Evolutionary conservation across 2,888 invertebrate genomes (phyloP), one percentile per base, ranked within the genome.

Genomic region (Sinodicranocentrus sp.): DNA sequence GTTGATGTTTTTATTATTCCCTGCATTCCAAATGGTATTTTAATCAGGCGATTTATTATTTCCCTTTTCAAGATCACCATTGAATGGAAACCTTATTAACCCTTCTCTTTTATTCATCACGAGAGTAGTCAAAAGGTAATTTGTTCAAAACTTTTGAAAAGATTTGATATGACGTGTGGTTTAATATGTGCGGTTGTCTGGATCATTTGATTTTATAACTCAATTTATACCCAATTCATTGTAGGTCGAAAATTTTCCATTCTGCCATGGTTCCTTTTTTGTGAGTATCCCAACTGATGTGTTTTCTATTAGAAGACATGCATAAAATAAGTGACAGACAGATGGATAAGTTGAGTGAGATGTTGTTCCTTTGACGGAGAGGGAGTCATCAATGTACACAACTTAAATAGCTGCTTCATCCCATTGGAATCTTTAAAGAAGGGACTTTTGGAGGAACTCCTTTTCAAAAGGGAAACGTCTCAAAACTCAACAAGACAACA

Each of bases 131-230:
- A 71, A 19, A 63, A 67, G 78, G 71, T 71, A 79, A 79, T 79
- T 79, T 79, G 78, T 71, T 71, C 44, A 63, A 78, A 77, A 54
- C 52, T 78, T 70, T 68, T 78, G 61, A 77, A 77, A 68, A 68
- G 63, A 71, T 61, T 79, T 79, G 78, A 79, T 79, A 39, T 79
- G 78, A 79, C 78, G 71, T 79, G 78, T 63, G 78, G 78, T 79
- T 79, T 79, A 79, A 71, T 71, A 71, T 44, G 71, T 79, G 63
- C 44, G 52, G 71, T 63, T 79, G 78, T 79, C 71, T 33, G 78
- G 71, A 79, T 79, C 78, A 71, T 79, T 79, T 79, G 78, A 79
- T 71, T 79, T 79, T 79, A 79, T 79, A 79, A 79, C 78, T 79
- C 71, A 79, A 79, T 79, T 79, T 79, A 13, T 48, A 61, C 52